phyloP scores from a whole-genome alignment of 2,888 invertebrate genomes.

The Chymomyza procnemis region DNA sequence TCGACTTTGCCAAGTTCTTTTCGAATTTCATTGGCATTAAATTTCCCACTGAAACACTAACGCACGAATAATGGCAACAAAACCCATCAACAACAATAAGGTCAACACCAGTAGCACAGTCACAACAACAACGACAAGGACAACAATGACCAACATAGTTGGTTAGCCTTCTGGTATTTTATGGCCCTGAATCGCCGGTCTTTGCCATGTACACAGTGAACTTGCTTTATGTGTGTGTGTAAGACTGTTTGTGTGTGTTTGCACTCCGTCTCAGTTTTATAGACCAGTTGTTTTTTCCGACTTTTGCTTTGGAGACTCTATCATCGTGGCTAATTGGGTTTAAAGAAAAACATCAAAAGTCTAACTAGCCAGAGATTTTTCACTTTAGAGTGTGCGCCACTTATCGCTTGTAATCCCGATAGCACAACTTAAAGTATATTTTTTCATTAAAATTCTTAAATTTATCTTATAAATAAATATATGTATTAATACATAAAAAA shows the following conservation, averaged over 20 bases:
- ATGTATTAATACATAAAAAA: too few species aligned
- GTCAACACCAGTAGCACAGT: background rate
- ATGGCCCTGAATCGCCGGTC: background rate
- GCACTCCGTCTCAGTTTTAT: background rate
- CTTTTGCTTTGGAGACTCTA: too few species aligned
- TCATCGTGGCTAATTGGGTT: too few species aligned
- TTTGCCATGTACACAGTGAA: background rate
- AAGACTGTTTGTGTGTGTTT: background rate
- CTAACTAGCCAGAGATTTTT: too few species aligned
- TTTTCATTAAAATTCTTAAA: too few species aligned
- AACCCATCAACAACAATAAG: constrained; percentile 25
- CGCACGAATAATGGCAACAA: constrained; percentile 30
- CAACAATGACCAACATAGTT: background rate
- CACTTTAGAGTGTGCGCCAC: too few species aligned
- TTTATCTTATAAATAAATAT: too few species aligned
- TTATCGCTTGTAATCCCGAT: too few species aligned
- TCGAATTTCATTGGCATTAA: constrained; percentile 16
- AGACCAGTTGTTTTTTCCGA: background rate
- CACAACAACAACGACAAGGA: constrained; percentile 15
- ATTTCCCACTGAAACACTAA: constrained; percentile 6
- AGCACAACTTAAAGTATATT: too few species aligned
- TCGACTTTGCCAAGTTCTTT: constrained; percentile 60
- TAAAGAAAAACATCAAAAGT: too few species aligned
- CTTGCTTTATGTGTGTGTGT: background rate
- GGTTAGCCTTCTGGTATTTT: background rate